These are phyloP conservation scores for Turnix velox DNA, from an alignment of 2,113 vertebrate species.

Conservation along the genomic window DNA sequence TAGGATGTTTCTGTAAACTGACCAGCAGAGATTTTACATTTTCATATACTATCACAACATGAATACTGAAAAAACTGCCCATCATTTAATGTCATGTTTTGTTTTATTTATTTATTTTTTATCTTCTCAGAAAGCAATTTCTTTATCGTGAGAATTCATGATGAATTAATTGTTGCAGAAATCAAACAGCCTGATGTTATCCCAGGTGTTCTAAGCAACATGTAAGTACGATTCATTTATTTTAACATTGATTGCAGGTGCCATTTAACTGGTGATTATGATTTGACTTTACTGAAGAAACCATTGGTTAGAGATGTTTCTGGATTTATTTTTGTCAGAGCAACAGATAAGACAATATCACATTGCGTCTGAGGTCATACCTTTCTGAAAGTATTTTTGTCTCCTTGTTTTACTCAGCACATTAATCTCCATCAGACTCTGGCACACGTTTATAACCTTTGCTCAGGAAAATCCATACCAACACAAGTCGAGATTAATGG, in stretches of 20 bases:
- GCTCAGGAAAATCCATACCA: neutral
- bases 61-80: neutral
- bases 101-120: neutral
- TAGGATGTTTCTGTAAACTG: neutral
- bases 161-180: neutral
- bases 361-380: neutral
- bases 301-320: neutral
- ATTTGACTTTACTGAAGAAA: neutral
- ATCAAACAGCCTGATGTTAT: neutral
- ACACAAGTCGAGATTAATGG: neutral
- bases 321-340: neutral
- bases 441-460: neutral
- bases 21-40: neutral
- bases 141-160: neutral
- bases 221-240: constrained; percentile 40
- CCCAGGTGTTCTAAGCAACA: constrained; percentile 20
- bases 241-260: neutral
- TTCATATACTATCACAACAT: neutral
- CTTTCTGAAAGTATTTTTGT: neutral
- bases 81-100: neutral
- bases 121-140: constrained; percentile 67
- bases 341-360: neutral
- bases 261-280: neutral
- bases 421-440: neutral
- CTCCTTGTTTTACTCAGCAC: neutral